Percentiles rank a stretch among this genome's conserved stretches.
These are phyloP conservation scores for Drosophila paucipuncta DNA, from an alignment of 2,888 invertebrate species.

Conservation along the genomic window DNA sequence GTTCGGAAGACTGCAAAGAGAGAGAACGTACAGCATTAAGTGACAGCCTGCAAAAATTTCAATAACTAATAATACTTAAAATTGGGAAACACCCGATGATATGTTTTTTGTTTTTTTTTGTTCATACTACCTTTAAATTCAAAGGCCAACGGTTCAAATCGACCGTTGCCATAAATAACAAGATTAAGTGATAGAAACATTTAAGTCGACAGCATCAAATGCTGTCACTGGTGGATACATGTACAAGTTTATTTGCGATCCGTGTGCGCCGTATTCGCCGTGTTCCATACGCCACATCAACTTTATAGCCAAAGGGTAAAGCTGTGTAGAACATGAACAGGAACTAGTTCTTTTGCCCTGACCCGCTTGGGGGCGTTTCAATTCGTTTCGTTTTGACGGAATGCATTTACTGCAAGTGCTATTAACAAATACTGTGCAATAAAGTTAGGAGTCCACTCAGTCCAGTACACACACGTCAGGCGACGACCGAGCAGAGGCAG, in stretches of 20 bases:
- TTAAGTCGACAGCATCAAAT: not conserved
- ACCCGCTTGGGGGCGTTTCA: constrained; percentile 4
- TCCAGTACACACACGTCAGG: not conserved
- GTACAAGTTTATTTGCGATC: not conserved
- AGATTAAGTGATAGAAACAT: not conserved
- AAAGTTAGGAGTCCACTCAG: constrained; percentile 36
- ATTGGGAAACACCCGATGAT: not conserved
- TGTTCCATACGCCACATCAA: not conserved
- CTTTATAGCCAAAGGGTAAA: not conserved
- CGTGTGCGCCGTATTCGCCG: not conserved
- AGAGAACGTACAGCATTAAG: not conserved
- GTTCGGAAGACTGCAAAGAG: constrained; percentile 14
- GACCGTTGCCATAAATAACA: not conserved
- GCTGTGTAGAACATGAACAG: not conserved
- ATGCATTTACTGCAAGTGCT: constrained; percentile 66
- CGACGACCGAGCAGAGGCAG: not conserved
- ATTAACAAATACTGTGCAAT: constrained; percentile 63
- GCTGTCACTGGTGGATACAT: not conserved
- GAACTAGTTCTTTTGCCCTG: not conserved
- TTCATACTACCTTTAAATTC: not conserved
- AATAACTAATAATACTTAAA: not conserved
- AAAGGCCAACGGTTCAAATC: not conserved
- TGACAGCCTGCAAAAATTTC: not conserved
- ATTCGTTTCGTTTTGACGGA: constrained; percentile 18
- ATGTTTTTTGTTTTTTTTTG: too few relatives aligned